Percentiles rank a stretch among this genome's conserved stretches.
phyloP scores from a whole-genome alignment of 2,888 invertebrate genomes.

The Laothoe populi region DNA sequence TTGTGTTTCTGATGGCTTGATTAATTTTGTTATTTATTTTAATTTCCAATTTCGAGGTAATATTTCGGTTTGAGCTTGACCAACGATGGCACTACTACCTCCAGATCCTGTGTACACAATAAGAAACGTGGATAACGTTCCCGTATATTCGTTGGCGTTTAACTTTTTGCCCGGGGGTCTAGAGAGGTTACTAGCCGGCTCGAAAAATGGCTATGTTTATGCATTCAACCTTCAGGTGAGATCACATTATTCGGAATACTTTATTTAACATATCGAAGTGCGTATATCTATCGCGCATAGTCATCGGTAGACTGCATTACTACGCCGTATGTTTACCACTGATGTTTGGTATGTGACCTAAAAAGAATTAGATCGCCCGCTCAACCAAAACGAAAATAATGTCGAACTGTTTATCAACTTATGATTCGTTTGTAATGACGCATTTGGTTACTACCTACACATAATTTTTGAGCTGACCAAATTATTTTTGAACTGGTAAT shows the following conservation, averaged over 20 bases:
- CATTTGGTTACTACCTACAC: slow-evolving; percentile 19
- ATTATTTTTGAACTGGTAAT: slow-evolving; percentile 26
- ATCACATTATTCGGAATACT: slow-evolving; percentile 57
- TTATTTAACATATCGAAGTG: slow-evolving; percentile 47
- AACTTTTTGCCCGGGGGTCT: slow-evolving; percentile 85
- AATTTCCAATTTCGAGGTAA: slow-evolving; percentile 71
- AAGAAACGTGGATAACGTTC: slow-evolving; percentile 88
- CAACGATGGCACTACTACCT: slow-evolving; percentile 89
- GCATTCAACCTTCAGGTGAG: slow-evolving; percentile 92
- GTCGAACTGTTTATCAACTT: slow-evolving; percentile 28
- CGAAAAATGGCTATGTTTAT: slow-evolving; percentile 89
- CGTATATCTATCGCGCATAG: slow-evolving; percentile 43
- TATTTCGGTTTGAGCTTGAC: slow-evolving; percentile 81
- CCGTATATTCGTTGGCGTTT: slow-evolving; percentile 90
- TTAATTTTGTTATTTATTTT: slow-evolving; percentile 76
- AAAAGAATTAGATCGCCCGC: slow-evolving; percentile 46
- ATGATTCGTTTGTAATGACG: slow-evolving; percentile 22
- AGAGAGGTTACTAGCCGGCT: slow-evolving; percentile 89
- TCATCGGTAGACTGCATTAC: slow-evolving; percentile 33
- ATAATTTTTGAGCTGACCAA: slow-evolving; percentile 3
- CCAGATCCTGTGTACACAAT: slow-evolving; percentile 91
- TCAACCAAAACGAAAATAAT: slow-evolving; percentile 40
- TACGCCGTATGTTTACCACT: slow-evolving; percentile 70
- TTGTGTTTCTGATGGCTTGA: slow-evolving; percentile 83
- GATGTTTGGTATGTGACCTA: slow-evolving; percentile 74